phyloP scores from a whole-genome alignment of 2,888 invertebrate genomes.

The Ametastegia equiseti region DNA sequence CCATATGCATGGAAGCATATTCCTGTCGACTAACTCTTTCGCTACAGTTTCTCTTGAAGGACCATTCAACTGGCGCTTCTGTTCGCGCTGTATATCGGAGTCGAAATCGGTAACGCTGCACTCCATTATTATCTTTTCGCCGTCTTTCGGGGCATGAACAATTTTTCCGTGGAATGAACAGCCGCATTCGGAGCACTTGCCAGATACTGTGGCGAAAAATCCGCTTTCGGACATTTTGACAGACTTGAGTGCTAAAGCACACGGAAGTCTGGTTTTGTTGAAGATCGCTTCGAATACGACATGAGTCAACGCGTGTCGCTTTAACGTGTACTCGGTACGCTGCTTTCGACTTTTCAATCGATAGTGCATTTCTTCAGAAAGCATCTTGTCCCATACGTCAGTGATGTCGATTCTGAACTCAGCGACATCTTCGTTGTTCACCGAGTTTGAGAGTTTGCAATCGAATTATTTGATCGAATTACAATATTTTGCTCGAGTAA shows the following conservation, averaged over 20 bases:
- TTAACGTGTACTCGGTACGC: background rate
- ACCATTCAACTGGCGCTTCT: conserved; percentile 13
- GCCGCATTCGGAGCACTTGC: conserved; percentile 1
- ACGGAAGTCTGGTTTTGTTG: background rate
- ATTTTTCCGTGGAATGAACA: background rate
- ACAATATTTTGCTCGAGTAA: background rate
- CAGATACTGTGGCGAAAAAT: background rate
- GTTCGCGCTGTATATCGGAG: background rate
- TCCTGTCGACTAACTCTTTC: conserved; percentile 5
- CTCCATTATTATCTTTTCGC: background rate
- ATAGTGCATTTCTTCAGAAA: conserved; percentile 4
- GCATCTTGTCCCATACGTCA: conserved; percentile 19
- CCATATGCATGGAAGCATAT: conserved; percentile 29
- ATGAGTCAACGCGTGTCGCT: conserved; percentile 15
- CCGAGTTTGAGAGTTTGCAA: background rate
- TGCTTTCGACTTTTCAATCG: conserved; percentile 3
- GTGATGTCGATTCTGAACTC: conserved; percentile 16
- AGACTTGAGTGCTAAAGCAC: conserved; percentile 6
- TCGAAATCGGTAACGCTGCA: conserved; percentile 3
- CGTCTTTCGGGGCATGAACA: background rate
- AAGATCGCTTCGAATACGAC: background rate
- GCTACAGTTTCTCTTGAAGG: background rate
- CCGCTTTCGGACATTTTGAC: conserved; percentile 14
- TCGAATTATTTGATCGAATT: background rate
- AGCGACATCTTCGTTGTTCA: background rate